A percentile compares a stretch with the other conserved stretches of the same genome.
These are phyloP conservation scores for Chiloscyllium plagiosum DNA, from an alignment of 2,113 vertebrate genomes.

Conservation along the genomic window DNA sequence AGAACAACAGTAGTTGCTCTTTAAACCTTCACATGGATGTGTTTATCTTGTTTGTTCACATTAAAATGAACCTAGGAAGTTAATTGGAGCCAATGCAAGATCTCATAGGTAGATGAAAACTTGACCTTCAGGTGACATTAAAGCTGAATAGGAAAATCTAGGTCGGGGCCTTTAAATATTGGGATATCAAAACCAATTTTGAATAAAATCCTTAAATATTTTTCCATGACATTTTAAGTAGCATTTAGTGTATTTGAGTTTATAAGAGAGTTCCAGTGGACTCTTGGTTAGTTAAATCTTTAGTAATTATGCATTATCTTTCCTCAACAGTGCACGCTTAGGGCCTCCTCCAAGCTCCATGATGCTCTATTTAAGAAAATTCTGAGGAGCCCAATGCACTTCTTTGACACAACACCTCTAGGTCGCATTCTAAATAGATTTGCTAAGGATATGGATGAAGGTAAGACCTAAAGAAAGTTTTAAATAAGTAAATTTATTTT, in stretches of 20 bases:
- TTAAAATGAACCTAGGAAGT: neutral
- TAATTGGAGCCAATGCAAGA: neutral
- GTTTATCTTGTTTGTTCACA: neutral
- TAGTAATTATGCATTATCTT: neutral
- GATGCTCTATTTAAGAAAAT: conserved; percentile 62
- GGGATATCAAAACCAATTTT: neutral
- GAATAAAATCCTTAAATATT: neutral
- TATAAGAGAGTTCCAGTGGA: neutral
- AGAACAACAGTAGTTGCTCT: neutral
- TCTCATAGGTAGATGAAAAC: neutral
- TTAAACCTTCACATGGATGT: neutral
- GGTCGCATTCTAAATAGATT: conserved; percentile 71
- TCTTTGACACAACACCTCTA: conserved; percentile 70
- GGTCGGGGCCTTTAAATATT: neutral
- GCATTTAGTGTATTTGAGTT: neutral
- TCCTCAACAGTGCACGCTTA: conserved; percentile 57
- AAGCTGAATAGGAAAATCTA: neutral
- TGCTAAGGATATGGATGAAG: conserved; percentile 73
- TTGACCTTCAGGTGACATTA: neutral
- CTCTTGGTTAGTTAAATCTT: neutral
- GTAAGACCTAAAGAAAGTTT: conserved; percentile 42
- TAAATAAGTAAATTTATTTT: neutral
- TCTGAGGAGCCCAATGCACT: conserved; percentile 63
- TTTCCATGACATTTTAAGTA: neutral
- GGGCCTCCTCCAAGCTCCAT: conserved; percentile 63